A percentile compares a stretch with the other conserved stretches of the same genome.
These are phyloP conservation scores for Alethe diademata DNA, from an alignment of 2,113 vertebrate species.

Conservation along the genomic window DNA sequence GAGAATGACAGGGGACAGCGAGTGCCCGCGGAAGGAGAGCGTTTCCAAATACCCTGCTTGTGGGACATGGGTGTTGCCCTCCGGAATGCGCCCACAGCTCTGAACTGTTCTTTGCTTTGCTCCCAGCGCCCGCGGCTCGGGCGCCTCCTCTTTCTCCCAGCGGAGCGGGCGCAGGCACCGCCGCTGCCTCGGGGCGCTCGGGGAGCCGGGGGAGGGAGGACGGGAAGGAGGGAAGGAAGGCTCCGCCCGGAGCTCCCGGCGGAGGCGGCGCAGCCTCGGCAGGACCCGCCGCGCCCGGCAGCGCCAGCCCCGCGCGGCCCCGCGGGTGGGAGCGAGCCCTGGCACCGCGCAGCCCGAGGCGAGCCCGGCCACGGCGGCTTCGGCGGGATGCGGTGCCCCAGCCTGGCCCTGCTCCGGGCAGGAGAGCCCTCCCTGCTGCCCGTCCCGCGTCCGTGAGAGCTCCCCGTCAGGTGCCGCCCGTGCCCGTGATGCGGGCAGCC, in stretches of 20 bases:
- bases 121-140: not conserved
- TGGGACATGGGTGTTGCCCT: slow-evolving; percentile 54
- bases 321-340: not conserved
- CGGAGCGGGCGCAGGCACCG: not conserved
- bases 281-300: not conserved
- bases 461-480: not conserved
- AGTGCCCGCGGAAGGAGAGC: not conserved
- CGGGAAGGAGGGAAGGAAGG: not conserved
- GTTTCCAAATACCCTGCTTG: slow-evolving; percentile 44
- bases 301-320: not conserved
- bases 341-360: not conserved
- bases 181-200: slow-evolving; percentile 24
- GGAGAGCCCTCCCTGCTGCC: not conserved
- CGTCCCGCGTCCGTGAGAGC: not conserved
- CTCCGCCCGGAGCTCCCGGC: slow-evolving; percentile 57
- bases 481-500: not conserved
- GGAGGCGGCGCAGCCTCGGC: slow-evolving; percentile 20
- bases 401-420: not conserved
- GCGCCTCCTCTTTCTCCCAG: slow-evolving; percentile 15
- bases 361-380: no score
- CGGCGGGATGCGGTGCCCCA: no score
- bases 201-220: slow-evolving; percentile 25
- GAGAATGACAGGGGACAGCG: not conserved
- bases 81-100: not conserved
- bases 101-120: not conserved